Conservation (phyloP, 2,888 invertebrate genomes). For the Trichogramma dendrolimi region DNA sequence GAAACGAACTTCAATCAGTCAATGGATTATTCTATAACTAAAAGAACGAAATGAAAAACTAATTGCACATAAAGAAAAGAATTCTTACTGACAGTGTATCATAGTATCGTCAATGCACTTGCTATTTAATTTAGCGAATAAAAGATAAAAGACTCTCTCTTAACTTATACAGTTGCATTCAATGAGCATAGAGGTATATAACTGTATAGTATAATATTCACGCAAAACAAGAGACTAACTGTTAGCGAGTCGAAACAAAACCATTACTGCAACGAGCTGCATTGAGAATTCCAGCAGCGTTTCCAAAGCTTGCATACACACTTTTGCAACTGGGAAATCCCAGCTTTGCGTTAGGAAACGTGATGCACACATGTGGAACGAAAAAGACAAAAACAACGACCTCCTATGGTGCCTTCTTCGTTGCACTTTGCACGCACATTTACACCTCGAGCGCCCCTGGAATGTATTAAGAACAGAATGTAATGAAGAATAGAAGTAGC, state of each 20-base stretch:
- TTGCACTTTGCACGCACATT: slow-evolving; percentile 14
- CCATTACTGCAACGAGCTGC: background rate
- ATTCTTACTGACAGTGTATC: no score
- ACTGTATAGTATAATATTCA: background rate
- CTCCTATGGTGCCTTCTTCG: slow-evolving; percentile 23
- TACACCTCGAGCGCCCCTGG: background rate
- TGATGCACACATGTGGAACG: slow-evolving; percentile 43
- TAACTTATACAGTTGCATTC: slow-evolving; percentile 8
- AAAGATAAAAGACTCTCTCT: slow-evolving; percentile 14
- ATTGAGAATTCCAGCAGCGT: slow-evolving; percentile 26
- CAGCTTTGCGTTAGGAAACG: slow-evolving; percentile 25
- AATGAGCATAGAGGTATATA: slow-evolving; percentile 19
- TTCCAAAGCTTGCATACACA: background rate
- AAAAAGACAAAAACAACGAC: slow-evolving; percentile 18
- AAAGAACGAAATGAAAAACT: no score
- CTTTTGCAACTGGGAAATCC: slow-evolving; percentile 38
- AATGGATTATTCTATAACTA: no score
- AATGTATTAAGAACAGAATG: no score
- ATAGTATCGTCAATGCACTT: no score
- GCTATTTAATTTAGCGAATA: no score
- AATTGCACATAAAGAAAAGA: no score
- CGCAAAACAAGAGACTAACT: slow-evolving; percentile 3
- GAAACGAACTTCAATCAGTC: no score
- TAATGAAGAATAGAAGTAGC: no score
- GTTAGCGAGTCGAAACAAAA: background rate